Percentiles rank a stretch among this genome's conserved stretches.
These are phyloP conservation scores for Trematomus loennbergii DNA, from an alignment of 2,113 vertebrate species.

Conservation along the genomic window DNA sequence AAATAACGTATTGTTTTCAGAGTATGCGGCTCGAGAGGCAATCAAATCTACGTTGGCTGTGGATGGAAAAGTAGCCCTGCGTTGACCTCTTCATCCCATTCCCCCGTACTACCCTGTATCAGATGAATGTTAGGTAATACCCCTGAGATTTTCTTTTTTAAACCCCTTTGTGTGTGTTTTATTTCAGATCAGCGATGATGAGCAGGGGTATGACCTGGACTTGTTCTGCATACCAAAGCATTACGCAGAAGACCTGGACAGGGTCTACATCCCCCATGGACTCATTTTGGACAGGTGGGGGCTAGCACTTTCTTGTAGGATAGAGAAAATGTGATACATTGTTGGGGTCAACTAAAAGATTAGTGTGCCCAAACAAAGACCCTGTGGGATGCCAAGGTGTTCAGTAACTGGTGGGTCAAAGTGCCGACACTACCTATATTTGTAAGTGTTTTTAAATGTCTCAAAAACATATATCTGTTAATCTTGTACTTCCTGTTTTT, in stretches of 20 bases:
- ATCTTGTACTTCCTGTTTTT: too few relatives aligned
- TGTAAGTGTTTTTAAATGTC: too few relatives aligned
- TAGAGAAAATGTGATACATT: background rate
- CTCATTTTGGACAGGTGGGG: conserved; percentile 97
- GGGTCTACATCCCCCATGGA: conserved; percentile 97
- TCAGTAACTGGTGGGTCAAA: background rate
- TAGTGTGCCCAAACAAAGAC: background rate
- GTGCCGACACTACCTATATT: too few relatives aligned
- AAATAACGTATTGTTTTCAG: conserved; percentile 2
- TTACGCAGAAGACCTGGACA: conserved; percentile 93
- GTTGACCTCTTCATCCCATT: conserved; percentile 13
- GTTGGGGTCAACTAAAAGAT: background rate
- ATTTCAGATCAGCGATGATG: conserved; percentile 94
- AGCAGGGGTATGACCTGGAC: conserved; percentile 96
- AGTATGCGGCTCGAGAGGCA: background rate
- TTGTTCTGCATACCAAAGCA: conserved; percentile 99
- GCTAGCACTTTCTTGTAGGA: background rate
- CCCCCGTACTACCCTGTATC: conserved; percentile 1
- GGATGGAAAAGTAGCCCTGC: conserved; percentile 6
- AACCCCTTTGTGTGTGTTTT: conserved; percentile 25
- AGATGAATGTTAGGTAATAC: conserved; percentile 40
- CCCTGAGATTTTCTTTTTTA: conserved; percentile 5
- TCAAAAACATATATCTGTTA: too few relatives aligned
- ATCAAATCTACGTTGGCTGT: background rate
- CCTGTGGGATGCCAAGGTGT: background rate